Evolutionary conservation across 1,140 invertebrate genomes (phyloP).

Genomic region (Cotesia glomerata): DNA sequence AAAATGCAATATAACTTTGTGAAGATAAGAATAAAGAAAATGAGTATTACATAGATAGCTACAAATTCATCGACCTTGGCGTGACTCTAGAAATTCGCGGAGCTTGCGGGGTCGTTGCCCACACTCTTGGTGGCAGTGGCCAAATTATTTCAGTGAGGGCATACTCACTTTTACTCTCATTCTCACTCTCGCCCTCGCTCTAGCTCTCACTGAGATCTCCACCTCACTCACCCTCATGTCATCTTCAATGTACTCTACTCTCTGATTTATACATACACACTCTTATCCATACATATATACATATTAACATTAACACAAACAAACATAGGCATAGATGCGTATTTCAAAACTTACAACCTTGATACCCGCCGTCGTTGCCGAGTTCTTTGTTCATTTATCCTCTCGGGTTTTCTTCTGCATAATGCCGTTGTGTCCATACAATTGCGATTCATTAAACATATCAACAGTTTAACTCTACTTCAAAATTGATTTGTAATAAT

Average conservation of each 20-base stretch:
- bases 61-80: slow-evolving; percentile 32
- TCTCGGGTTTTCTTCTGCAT: background rate
- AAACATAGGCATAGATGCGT: background rate
- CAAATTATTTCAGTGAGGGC: slow-evolving; percentile 28
- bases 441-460: background rate
- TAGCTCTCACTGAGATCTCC: background rate
- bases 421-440: background rate
- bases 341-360: slow-evolving; percentile 7
- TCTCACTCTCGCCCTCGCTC: background rate
- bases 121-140: slow-evolving; percentile 15
- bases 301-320: background rate
- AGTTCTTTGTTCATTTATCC: slow-evolving; percentile 5
- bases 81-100: slow-evolving; percentile 28
- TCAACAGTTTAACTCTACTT: no score
- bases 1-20: background rate
- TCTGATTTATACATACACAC: background rate
- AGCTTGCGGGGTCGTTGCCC: slow-evolving; percentile 30
- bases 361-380: background rate
- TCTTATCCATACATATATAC: background rate
- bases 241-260: background rate
- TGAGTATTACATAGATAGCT: background rate
- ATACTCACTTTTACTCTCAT: slow-evolving; percentile 11
- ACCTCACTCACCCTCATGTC: background rate
- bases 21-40: background rate
- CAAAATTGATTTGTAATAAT: no score